phyloP scores from a whole-genome alignment of 2,888 invertebrate species.

The Deilephila elpenor region DNA sequence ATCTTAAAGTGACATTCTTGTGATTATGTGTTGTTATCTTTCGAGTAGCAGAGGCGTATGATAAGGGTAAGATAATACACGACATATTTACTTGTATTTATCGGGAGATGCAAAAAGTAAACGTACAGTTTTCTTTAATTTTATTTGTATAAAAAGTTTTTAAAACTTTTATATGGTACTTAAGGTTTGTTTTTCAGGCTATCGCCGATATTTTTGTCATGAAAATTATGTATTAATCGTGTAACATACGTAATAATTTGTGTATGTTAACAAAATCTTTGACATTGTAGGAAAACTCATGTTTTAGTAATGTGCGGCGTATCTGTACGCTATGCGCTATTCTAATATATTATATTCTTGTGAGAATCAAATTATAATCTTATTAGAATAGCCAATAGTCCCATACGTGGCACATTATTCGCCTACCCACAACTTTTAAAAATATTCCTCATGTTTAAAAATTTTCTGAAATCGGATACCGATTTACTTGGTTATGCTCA shows the following conservation, averaged over 20 bases:
- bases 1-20: conserved; percentile 64
- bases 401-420: conserved; percentile 7
- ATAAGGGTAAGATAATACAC: conserved; percentile 74
- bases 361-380: conserved; percentile 50
- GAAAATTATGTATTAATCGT: background rate
- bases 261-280: conserved; percentile 28
- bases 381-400: conserved; percentile 43
- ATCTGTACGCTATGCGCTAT: background rate
- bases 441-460: background rate
- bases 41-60: conserved; percentile 71
- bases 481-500: too few relatives aligned
- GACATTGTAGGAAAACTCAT: conserved; percentile 34
- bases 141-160: conserved; percentile 8
- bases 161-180: background rate
- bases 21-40: conserved; percentile 80
- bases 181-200: background rate
- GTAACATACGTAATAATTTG: conserved; percentile 26
- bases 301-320: conserved; percentile 34
- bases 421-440: conserved; percentile 4
- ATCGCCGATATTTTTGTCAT: background rate
- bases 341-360: conserved; percentile 2
- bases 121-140: conserved; percentile 1
- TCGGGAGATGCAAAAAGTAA: conserved; percentile 47
- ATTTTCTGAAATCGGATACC: background rate
- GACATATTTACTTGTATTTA: conserved; percentile 61